Base-by-base conservation (phyloP, 2,113 vertebrate genomes). In the Labeo catla region DNA sequence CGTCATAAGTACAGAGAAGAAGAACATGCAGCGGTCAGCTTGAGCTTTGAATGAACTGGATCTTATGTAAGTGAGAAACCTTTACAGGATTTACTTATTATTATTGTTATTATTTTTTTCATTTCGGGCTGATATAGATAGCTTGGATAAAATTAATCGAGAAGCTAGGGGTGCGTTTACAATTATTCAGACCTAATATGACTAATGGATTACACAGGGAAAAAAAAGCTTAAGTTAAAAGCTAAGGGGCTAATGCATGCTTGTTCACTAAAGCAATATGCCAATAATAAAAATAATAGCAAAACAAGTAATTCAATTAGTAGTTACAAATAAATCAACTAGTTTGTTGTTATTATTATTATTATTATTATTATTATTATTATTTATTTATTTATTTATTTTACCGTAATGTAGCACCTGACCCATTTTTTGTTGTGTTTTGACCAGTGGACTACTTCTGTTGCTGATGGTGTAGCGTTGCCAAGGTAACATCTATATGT, bases 21-120 rank as follows among this genome's bases (percentile, higher is more conserved):
- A 50, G 16, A 66, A 13, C 21, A 49, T 81, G 50, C 34, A 45
- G 43, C 39, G 61, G 39, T 78, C 45, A 59, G 70, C 59, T 43
- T 45, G 34, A 66, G 45, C 39, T 57, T 68, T 81, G 78, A 87
- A 89, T 87, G 88, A 87, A 83, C 73, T 79, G 77, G 36, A 47
- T 28, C 11, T 79, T 68, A 89, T 87, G 86, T 89, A 78, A 87
- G 88, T 83, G 52, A 76, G 39, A 47, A 77, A 34, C 74, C 13
- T 85, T 65, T 61, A 61, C 7, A 59, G 57, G 19, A 59, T 57
- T 57, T 52, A 0, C 13, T 8, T 68, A 3, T 43, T 39, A 10
- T 49, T 61, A 52, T 11, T 65, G 5, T 39, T 4, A 39, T 39
- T 39, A 39, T 39, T 3, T 39, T 39, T 3, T 39, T 39, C 5